Evolutionary conservation across 2,797 vertebrate genomes (phyloP), one percentile per base, ranked within the genome.

Genomic region (Alectoris magna): DNA sequence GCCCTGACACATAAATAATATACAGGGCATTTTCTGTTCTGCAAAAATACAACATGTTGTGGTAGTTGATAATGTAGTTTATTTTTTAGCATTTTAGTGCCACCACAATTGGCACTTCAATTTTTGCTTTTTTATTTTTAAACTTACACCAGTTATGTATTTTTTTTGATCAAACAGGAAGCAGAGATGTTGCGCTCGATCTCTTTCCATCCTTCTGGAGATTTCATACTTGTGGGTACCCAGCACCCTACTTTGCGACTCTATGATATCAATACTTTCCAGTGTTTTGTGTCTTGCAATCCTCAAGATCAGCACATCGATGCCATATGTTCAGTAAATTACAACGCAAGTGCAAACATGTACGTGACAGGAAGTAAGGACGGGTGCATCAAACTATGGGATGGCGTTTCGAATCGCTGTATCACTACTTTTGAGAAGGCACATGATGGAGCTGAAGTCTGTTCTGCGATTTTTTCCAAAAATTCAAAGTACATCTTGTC

Each of bases 401-500:
- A 99, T 2, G 99, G 99, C 0, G 98, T 99, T 84, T 99, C 99
- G 11, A 99, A 99, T 94, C 99, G 99, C 49, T 99, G 99, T 36
- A 99, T 99, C 81, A 98, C 98, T 39, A 99, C 99, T 23, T 99
- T 99, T 3, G 99, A 99, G 46, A 99, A 99, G 90, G 99, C 99
- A 0, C 99, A 99, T 0, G 99, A 99, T 0, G 99, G 99, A 0
- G 99, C 99, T 0, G 99, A 99, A 97, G 99, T 99, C 63, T 99
- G 99, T 93, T 99, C 99, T 0, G 99, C 99, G 44, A 98, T 99
- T 95, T 99, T 99, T 93, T 99, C 99, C 51, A 99, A 99, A 95
- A 99, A 99, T 92, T 99, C 99, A 44, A 99, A 99, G 87, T 99
- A 99, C 93, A 98, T 99, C 94, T 97, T 99, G 87, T 99, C 99